Base-by-base conservation (phyloP, 2,888 invertebrate genomes). In the Peribatodes rhomboidaria region DNA sequence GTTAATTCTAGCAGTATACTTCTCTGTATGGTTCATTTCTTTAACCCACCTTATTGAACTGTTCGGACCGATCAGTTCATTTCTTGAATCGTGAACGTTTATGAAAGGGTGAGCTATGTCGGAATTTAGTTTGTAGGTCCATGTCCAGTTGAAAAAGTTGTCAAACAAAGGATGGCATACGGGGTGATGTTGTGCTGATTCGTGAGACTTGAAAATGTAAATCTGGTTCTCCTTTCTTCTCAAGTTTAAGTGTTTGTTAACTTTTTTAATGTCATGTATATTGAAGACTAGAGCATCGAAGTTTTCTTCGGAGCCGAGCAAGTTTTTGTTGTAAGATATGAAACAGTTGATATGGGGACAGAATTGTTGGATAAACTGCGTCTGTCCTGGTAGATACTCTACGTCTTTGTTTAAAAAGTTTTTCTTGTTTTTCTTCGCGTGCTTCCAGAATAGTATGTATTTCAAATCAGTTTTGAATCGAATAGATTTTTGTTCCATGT, bases 121-220 rank as follows among this genome's bases (percentile, higher is more conserved):
- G 0, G 92, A 91, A 61, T 87, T 79, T 1, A 90, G 71, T 76
- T 83, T 90, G 18, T 92, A 93, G 0, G 91, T 89, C 92, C 92
- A 92, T 0, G 92, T 91, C 87, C 83, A 87, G 59, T 92, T 92
- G 59, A 93, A 93, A 64, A 91, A 93, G 27, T 84, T 61, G 4
- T 92, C 89, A 20, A 85, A 86, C 6, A 72, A 67, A 0, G 76
- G 70, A 58, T 88, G 74, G 60, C 93, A 93, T 0, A 91, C 42
- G 0, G 89, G 83, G 68, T 84, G 79, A 16, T 79, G 80, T 7
- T 81, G 82, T 0, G 90, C 72, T 0, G 92, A 79, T 54, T 88
- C 87, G 9, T 82, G 73, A 1, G 90, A 88, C 56, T 85, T 78
- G 58, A 92, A 91, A 52, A 93, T 82, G 50, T 89, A 93, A 9